phyloP scores from a whole-genome alignment of 2,797 vertebrate genomes.

The Hephaestus fuliginosus region DNA sequence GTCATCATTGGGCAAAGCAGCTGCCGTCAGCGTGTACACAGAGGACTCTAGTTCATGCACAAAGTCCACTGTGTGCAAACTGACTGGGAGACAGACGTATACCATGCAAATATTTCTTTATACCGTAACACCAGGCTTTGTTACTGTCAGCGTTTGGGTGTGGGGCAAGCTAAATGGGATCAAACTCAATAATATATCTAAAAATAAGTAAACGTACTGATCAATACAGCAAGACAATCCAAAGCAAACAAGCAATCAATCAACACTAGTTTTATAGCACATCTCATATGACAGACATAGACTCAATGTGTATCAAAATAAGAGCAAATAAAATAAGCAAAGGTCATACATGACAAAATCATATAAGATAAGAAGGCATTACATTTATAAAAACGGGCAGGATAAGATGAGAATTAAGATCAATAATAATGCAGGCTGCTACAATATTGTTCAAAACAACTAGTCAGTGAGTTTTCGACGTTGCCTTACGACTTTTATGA shows the following conservation, averaged over 20 bases:
- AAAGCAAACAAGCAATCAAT: neutral
- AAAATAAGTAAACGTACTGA: neutral
- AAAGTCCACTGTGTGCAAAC: slow-evolving; percentile 25
- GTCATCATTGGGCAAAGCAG: slow-evolving; percentile 52
- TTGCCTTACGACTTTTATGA: neutral
- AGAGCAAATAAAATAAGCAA: no score
- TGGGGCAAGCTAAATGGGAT: neutral
- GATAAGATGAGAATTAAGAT: no score
- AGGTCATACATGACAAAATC: no score
- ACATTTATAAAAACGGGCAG: no score
- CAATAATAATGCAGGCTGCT: neutral
- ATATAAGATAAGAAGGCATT: no score
- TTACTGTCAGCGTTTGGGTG: neutral
- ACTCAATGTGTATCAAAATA: no score
- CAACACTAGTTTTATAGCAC: no score
- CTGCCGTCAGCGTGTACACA: slow-evolving; percentile 53
- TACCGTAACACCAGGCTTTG: no score
- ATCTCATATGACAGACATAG: no score
- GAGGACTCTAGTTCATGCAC: slow-evolving; percentile 21
- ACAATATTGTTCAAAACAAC: neutral
- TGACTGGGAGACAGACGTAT: slow-evolving; percentile 10
- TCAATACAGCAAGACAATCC: neutral
- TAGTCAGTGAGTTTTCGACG: neutral
- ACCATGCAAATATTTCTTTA: slow-evolving; percentile 8
- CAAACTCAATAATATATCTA: neutral